A percentile compares a stretch with the other conserved stretches of the same genome.
phyloP scores from a whole-genome alignment of 2,888 invertebrate genomes.

The Melieria omissa region DNA sequence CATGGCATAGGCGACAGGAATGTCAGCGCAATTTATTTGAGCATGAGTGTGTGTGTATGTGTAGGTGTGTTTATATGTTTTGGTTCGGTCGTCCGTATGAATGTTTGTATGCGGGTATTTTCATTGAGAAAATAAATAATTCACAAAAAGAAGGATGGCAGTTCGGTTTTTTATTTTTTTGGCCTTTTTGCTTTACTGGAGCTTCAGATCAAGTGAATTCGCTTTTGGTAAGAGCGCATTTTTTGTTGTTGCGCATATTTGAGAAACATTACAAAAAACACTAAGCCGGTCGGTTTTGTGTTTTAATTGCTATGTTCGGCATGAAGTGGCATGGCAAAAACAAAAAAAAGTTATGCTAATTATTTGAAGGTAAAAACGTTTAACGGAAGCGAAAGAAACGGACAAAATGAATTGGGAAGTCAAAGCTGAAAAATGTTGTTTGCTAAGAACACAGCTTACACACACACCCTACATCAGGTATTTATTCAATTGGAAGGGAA shows the following conservation, averaged over 20 bases:
- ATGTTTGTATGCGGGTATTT: slow-evolving; percentile 6
- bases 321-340: too few relatives aligned
- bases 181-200: background rate
- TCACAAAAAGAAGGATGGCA: slow-evolving; percentile 23
- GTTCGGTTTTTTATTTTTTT: background rate
- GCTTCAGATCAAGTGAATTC: background rate
- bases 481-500: too few relatives aligned
- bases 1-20: background rate
- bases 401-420: background rate
- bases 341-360: slow-evolving; percentile 15
- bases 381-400: slow-evolving; percentile 11
- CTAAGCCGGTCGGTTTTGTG: slow-evolving; percentile 2
- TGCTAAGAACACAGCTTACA: too few relatives aligned
- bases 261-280: too few relatives aligned
- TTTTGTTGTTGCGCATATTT: too few relatives aligned
- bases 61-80: background rate
- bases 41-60: background rate
- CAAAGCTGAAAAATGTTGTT: too few relatives aligned
- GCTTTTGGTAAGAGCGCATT: too few relatives aligned
- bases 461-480: too few relatives aligned
- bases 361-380: background rate
- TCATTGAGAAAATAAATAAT: slow-evolving; percentile 37
- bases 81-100: background rate
- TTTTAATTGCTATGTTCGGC: slow-evolving; percentile 4
- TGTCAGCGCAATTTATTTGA: background rate